A percentile compares a stretch with the other conserved stretches of the same genome.
phyloP scores from a whole-genome alignment of 2,888 invertebrate species.

The Ophion ventricosus region DNA sequence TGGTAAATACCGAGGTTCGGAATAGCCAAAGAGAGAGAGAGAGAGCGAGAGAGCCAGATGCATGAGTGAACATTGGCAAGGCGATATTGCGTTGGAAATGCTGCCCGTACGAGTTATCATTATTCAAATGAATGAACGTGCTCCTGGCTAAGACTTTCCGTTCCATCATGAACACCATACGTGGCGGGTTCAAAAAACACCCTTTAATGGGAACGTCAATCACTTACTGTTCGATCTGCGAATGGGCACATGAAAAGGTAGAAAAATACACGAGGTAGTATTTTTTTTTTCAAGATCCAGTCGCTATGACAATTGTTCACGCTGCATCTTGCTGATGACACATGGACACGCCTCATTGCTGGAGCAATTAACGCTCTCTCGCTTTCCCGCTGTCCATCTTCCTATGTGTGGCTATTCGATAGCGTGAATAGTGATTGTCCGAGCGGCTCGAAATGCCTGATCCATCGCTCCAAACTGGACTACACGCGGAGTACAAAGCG shows the following conservation, averaged over 20 bases:
- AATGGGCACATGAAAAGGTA: not conserved
- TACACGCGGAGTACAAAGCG: not conserved
- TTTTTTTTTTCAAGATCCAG: not conserved
- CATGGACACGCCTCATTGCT: not conserved
- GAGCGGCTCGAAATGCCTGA: conserved; percentile 21
- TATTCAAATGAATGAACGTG: conserved; percentile 31
- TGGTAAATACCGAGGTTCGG: conserved; percentile 59
- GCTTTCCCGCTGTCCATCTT: not conserved
- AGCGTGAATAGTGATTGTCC: conserved; percentile 27
- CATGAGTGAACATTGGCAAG: conserved; percentile 27
- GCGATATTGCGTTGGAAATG: conserved; percentile 39
- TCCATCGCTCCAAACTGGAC: conserved; percentile 32
- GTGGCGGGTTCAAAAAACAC: not conserved
- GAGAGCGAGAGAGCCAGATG: not conserved
- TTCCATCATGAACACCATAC: not conserved
- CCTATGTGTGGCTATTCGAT: not conserved
- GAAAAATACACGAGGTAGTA: not conserved
- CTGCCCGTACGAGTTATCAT: conserved; percentile 17
- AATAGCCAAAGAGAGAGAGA: not conserved
- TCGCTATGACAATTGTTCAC: not conserved
- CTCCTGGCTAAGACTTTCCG: conserved; percentile 8
- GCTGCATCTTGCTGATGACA: not conserved
- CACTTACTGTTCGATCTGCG: not conserved
- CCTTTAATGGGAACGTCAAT: not conserved
- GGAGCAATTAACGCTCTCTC: not conserved